Evolutionary conservation across 2,888 invertebrate genomes (phyloP), one percentile per base, ranked within the genome.

Genomic region (Argynnis bischoffii): DNA sequence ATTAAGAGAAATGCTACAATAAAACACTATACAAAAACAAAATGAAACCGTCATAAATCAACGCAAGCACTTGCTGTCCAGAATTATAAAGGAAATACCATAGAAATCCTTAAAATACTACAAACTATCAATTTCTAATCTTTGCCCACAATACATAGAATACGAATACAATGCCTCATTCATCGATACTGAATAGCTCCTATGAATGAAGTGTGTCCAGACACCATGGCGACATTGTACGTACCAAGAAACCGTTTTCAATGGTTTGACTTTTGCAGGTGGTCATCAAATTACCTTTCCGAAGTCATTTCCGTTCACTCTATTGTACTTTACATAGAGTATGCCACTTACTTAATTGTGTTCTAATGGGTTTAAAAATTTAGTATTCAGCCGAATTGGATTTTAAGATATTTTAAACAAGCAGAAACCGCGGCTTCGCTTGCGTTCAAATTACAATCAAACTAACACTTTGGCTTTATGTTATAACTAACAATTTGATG

Each of bases 201-300:
- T 46, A 64, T 66, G 70, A 70, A 68, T 72, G 74, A 74, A 81
- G 85, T 75, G 76, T 72, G 85, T 84, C 70, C 66, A 66, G 64
- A 69, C 66, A 65, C 55, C 26, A 55, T 59, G 68, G 64, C 66
- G 61, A 61, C 64, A 63, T 21, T 26, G 67, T 47, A 48, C 54
- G 67, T 47, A 48, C 54, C 14, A 54, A 8, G 11, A 15, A 60
- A 18, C 26, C 46, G 74, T 73, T 70, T 63, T 21, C 64, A 70
- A 75, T 59, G 31, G 66, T 72, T 70, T 64, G 50, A 71, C 73
- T 55, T 64, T 80, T 16, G 78, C 89, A 89, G 89, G 88, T 90
- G 88, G 81, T 84, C 86, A 88, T 90, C 86, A 86, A 86, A 89
- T 84, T 76, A 79, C 83, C 84, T 85, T 88, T 84, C 81, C 77